Evolutionary conservation across 1,140 invertebrate genomes (phyloP), one percentile per base, ranked within the genome.

Genomic region (Xylocopa sonorina): DNA sequence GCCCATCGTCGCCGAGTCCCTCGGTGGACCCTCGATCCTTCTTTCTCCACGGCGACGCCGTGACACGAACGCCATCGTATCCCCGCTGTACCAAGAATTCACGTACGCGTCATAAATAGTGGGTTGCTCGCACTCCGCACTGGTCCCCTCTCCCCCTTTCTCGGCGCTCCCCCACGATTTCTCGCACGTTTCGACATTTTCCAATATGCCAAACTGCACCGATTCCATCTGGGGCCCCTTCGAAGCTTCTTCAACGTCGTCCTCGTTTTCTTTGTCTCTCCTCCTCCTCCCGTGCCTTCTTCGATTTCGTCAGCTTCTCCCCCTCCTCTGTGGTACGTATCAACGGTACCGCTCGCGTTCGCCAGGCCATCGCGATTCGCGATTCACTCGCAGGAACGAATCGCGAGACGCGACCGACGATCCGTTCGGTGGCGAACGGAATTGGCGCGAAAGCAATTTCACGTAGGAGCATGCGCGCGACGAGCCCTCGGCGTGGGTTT

Each of bases 61-160:
- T 62, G 76, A 81, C 77, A 78, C 84, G 78, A 81, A 64, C 64
- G 57, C 81, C 67, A 57, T 14, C 76, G 80, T 87, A 80, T 87
- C 77, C 88, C 86, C 86, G 81, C 84, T 87, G 88, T 87, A 88
- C 89, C 87, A 84, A 88, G 88, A 92, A 91, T 88, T 89, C 91
- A 92, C 91, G 91, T 92, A 91, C 90, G 87, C 84, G 88, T 92
- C 91, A 92, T 92, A 92, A 92, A 92, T 92, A 92, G 84, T 87
- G 82, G 69, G 84, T 89, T 82, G 76, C 62, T 87, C 88, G 81
- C 80, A 78, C 77, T 79, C 75, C 72, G 27, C n/a, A n/a, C 79
- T 50, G 64, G 51, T 60, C 51, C 76, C 57, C 0, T 21, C 43
- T n/a, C 50, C 12, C 32, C 29, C 43, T 29, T 53, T 53, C 27